Percentiles rank a stretch among this genome's conserved stretches.
phyloP scores from a whole-genome alignment of 2,113 vertebrate genomes.

The Saimiri boliviensis region DNA sequence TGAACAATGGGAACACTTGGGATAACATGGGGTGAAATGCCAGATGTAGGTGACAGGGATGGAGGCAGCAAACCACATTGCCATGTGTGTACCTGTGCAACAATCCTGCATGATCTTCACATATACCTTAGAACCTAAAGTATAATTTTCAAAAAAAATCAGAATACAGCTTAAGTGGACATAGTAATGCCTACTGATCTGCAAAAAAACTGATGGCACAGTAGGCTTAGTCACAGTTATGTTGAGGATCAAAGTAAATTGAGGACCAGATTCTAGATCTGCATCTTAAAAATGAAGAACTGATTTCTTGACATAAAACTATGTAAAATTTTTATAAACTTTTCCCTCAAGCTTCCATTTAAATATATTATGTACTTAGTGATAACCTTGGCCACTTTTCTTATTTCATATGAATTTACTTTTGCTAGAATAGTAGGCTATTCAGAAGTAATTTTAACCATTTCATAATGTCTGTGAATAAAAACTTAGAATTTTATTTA shows the following conservation, averaged over 20 bases:
- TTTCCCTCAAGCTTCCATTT: neutral
- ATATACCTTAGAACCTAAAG: too few species aligned
- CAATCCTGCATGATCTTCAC: too few species aligned
- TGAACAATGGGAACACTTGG: too few species aligned
- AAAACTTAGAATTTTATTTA: neutral
- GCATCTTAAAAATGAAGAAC: neutral
- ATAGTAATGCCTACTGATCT: neutral
- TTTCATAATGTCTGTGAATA: neutral
- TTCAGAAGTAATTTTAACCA: neutral
- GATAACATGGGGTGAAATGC: too few species aligned
- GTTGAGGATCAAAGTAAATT: neutral
- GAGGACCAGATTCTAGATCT: neutral
- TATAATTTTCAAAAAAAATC: too few species aligned
- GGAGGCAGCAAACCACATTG: too few species aligned
- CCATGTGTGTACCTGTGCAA: too few species aligned
- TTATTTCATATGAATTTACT: neutral
- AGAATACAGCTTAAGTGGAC: neutral
- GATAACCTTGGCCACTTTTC: neutral
- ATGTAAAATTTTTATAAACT: neutral
- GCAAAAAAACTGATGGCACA: neutral
- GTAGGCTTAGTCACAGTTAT: neutral
- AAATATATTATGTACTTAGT: neutral
- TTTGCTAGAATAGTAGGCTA: neutral
- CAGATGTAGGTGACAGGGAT: too few species aligned
- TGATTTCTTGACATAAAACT: neutral